Evolutionary conservation across 2,888 invertebrate species (phyloP).

Genomic region (Netelia fuscicornis): DNA sequence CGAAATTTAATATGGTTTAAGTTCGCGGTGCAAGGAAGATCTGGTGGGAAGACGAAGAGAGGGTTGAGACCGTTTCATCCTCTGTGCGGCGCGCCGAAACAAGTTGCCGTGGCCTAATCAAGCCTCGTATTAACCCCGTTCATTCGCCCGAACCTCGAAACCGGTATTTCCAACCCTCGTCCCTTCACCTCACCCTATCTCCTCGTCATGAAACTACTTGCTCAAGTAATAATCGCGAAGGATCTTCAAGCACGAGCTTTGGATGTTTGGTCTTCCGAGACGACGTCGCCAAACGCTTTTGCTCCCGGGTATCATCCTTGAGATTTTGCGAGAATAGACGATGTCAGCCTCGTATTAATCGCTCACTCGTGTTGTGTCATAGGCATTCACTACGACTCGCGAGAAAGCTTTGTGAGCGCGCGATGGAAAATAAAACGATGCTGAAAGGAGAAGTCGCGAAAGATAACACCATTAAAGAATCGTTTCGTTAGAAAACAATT

Average conservation of each 20-base stretch:
- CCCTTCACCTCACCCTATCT: background rate
- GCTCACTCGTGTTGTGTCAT: background rate
- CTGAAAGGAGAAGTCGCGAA: too few species aligned
- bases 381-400: background rate
- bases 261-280: conserved; percentile 50
- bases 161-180: conserved; percentile 11
- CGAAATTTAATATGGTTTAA: conserved; percentile 84
- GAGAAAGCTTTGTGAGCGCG: too few species aligned
- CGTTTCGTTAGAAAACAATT: too few species aligned
- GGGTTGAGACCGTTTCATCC: conserved; percentile 52
- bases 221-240: conserved; percentile 82
- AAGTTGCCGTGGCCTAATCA: conserved; percentile 82
- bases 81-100: conserved; percentile 75
- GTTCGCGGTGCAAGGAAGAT: conserved; percentile 72
- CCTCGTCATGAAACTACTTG: conserved; percentile 78
- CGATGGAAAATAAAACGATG: too few species aligned
- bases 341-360: background rate
- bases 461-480: too few species aligned
- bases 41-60: conserved; percentile 32
- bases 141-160: conserved; percentile 44
- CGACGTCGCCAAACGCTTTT: conserved; percentile 38
- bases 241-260: conserved; percentile 80
- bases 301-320: conserved; percentile 6
- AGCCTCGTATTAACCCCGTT: conserved; percentile 80
- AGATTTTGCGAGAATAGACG: background rate